A percentile compares a stretch with the other conserved stretches of the same genome.
Conservation (phyloP, 2,797 vertebrate species). For the Cuculus canorus region DNA sequence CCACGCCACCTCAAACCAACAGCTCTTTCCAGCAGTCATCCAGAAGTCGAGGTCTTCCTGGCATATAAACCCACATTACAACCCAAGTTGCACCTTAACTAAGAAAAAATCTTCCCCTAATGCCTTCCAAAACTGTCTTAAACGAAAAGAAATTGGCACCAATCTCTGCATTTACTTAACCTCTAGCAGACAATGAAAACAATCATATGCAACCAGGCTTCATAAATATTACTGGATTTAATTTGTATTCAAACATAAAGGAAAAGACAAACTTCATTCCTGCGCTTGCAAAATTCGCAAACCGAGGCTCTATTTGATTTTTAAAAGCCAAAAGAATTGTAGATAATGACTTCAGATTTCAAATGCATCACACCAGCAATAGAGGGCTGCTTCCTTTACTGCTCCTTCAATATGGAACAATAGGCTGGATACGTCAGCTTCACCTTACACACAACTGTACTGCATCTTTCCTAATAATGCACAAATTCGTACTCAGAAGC, state of each 20-base stretch:
- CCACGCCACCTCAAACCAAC: background rate
- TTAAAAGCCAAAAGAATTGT: background rate
- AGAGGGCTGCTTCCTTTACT: background rate
- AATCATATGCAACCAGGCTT: background rate
- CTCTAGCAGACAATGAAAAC: background rate
- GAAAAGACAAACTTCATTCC: background rate
- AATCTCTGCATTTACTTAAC: background rate
- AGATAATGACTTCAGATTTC: background rate
- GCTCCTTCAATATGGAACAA: conserved; percentile 1
- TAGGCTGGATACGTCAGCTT: background rate
- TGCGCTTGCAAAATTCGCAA: background rate
- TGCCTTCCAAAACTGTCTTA: background rate
- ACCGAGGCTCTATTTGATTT: background rate
- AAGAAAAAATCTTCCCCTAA: background rate
- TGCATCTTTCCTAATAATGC: background rate
- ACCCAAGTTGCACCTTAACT: background rate
- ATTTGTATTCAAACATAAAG: background rate
- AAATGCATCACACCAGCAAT: background rate
- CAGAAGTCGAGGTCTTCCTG: background rate
- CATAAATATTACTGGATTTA: background rate
- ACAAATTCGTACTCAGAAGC: background rate
- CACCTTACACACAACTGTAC: background rate
- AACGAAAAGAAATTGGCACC: background rate
- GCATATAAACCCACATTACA: background rate
- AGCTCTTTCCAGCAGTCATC: background rate